Evolutionary conservation across 2,888 invertebrate species (phyloP), one percentile per base, ranked within the genome.

Genomic region (Latrodectus elegans): DNA sequence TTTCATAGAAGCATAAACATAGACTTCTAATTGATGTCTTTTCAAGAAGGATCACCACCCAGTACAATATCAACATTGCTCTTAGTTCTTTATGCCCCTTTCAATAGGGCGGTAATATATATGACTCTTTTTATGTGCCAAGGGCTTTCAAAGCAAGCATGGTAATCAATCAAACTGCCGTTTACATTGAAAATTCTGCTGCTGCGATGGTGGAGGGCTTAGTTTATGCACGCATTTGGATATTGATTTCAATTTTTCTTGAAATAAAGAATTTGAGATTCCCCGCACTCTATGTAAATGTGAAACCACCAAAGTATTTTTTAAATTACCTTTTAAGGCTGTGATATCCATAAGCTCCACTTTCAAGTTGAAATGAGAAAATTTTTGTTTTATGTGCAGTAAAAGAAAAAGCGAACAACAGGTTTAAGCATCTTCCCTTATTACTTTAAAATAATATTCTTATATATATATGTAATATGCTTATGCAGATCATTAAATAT

Each of bases 121-220:
- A 68, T 68, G 26, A 8, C 12, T 12, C 17, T 22, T 68, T 68
- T 17, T 26, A 22, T 68, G 12, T 68, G 26, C 26, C 22, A 17
- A 14, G 68, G 68, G 68, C 68, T 68, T 68, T 68, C 68, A 68
- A 68, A 68, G 68, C 12, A 68, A 26, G 68, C 22, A 12, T 9
- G 68, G 68, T 68, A 68, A 68, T 68, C 68, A 68, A 68, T 68
- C 68, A 68, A 68, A 68, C 68, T 68, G 68, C 26, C 68, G 68
- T 68, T 68, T 68, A 68, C 68, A 68, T 68, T 68, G 68, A 68
- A 68, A 68, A 22, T 68, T 68, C 68, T 68, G 68, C 68, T 26
- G 12, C 11, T 22, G 12, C 12, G 12, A 26, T 17, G 68, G 17
- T 22, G 60, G n/a, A 60, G 12, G 60, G 60, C n/a, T 60, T 3